These are phyloP conservation scores for Atherinomorus stipes DNA, from an alignment of 2,113 vertebrate genomes.

Conservation along the genomic window DNA sequence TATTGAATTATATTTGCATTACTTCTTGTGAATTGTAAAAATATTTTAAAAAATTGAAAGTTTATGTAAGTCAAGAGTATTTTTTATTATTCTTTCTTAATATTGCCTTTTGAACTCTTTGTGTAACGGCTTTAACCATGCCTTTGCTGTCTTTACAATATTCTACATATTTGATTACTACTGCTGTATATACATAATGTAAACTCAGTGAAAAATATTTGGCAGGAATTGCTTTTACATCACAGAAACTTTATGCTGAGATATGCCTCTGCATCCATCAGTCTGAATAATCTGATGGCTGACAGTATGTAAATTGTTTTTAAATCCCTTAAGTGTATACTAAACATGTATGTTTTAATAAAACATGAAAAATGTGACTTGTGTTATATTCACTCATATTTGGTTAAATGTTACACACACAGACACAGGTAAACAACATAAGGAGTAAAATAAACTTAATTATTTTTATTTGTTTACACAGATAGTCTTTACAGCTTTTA, in stretches of 20 bases:
- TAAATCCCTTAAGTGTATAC: conserved; percentile 49
- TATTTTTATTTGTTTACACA: conserved; percentile 69
- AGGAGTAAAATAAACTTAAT: conserved; percentile 78
- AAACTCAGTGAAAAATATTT: conserved; percentile 64
- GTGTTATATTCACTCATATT: conserved; percentile 14
- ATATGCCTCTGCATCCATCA: conserved; percentile 63
- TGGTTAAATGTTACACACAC: background rate
- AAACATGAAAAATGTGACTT: conserved; percentile 58
- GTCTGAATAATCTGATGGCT: conserved; percentile 55
- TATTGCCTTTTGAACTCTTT: conserved; percentile 51
- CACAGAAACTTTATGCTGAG: conserved; percentile 46
- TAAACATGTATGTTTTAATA: conserved; percentile 74
- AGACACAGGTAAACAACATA: background rate
- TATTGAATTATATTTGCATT: conserved; percentile 38
- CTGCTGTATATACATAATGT: conserved; percentile 79
- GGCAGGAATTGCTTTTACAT: conserved; percentile 64
- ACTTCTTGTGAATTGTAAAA: conserved; percentile 79
- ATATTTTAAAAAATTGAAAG: conserved; percentile 73
- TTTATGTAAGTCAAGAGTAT: conserved; percentile 65
- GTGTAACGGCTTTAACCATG: conserved; percentile 43
- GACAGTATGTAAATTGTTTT: conserved; percentile 66
- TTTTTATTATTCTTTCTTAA: conserved; percentile 57
- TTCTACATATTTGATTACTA: conserved; percentile 73
- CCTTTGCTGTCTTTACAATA: conserved; percentile 56
- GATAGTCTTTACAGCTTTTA: conserved; percentile 49